phyloP scores from a whole-genome alignment of 2,113 vertebrate genomes.

The Urocolius indicus region DNA sequence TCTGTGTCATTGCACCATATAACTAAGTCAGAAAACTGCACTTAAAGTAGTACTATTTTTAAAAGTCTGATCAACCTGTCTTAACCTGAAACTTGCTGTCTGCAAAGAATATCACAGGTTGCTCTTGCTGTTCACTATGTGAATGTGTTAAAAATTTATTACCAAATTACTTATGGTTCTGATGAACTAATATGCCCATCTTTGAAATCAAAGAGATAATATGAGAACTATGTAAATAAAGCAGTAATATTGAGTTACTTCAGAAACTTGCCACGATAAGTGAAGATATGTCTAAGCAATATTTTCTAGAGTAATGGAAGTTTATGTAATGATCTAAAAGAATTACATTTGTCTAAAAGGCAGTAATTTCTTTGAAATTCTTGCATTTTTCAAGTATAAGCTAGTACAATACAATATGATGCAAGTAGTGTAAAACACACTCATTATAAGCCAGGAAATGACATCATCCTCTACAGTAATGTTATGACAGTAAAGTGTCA shows the following conservation, averaged over 20 bases:
- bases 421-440: not conserved
- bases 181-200: not conserved
- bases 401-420: not conserved
- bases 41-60: not conserved
- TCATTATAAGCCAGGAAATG: not conserved
- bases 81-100: not conserved
- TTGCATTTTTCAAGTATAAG: not conserved
- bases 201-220: not conserved
- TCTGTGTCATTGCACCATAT: not conserved
- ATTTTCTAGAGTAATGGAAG: not conserved
- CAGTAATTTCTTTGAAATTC: not conserved
- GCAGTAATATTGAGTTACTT: not conserved
- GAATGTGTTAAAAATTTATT: not conserved
- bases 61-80: not conserved
- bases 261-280: not conserved
- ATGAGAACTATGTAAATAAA: not conserved
- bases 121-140: not conserved
- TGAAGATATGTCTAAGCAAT: rapidly evolving
- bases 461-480: not conserved
- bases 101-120: not conserved
- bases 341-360: not conserved
- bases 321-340: not conserved
- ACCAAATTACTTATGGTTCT: not conserved
- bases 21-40: not conserved
- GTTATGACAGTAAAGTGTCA: not conserved